A percentile compares a stretch with the other conserved stretches of the same genome.
phyloP scores from a whole-genome alignment of 2,113 vertebrate species.

The Athene cunicularia region DNA sequence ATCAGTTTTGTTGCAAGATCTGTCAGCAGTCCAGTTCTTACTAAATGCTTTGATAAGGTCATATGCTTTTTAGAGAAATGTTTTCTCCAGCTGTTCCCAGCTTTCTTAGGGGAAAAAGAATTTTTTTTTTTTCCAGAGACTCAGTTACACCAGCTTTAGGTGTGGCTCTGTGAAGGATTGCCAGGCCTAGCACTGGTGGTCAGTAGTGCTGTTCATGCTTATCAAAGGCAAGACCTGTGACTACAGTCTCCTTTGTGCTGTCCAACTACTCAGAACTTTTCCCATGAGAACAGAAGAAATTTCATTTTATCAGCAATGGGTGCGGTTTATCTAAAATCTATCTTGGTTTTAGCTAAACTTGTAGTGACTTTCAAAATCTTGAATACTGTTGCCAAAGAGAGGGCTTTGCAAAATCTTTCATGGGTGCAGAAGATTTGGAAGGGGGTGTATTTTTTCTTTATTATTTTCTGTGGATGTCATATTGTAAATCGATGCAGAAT shows the following conservation, averaged over 20 bases:
- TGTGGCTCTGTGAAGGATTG: background rate
- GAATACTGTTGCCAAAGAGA: background rate
- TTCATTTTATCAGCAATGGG: background rate
- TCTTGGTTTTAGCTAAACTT: background rate
- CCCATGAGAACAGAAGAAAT: background rate
- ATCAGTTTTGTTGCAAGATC: background rate
- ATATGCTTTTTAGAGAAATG: background rate
- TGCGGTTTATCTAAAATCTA: background rate
- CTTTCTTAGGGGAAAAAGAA: background rate
- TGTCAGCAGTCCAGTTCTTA: background rate
- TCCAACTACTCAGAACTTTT: background rate
- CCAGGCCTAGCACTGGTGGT: background rate
- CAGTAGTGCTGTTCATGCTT: background rate
- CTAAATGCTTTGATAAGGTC: background rate
- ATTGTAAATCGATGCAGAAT: background rate
- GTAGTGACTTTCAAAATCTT: background rate
- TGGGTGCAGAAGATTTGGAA: background rate
- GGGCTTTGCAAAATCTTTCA: background rate
- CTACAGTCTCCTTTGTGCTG: background rate
- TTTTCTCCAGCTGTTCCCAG: background rate
- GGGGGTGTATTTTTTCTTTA: background rate
- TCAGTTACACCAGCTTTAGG: background rate
- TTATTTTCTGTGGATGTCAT: background rate
- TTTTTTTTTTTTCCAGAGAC: background rate
- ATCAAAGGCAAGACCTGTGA: background rate